A percentile compares a stretch with the other conserved stretches of the same genome.
Evolutionary conservation across 2,797 vertebrate genomes (phyloP).

Genomic region (Chiloscyllium punctatum): DNA sequence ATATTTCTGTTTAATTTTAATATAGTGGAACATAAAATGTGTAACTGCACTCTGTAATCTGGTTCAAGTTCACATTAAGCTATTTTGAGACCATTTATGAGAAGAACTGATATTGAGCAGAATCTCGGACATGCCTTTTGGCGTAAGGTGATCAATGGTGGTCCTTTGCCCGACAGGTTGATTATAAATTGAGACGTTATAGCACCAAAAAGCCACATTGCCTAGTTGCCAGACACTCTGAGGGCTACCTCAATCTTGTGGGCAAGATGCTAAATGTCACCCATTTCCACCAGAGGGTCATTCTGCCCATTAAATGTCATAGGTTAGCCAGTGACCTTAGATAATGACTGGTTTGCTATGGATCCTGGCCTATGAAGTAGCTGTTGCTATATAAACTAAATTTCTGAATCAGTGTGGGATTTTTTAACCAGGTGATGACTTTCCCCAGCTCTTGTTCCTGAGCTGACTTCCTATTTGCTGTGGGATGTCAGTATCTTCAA

Average conservation of each 20-base stretch:
- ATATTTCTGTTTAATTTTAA: neutral
- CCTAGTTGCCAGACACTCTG: neutral
- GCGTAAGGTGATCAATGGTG: neutral
- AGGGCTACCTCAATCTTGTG: neutral
- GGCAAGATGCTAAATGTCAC: neutral
- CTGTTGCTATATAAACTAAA: neutral
- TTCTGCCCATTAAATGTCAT: neutral
- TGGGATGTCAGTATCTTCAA: neutral
- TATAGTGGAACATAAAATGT: neutral
- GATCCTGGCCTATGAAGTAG: neutral
- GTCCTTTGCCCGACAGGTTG: neutral
- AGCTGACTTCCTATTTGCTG: neutral
- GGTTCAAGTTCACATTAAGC: neutral
- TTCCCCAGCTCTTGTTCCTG: neutral
- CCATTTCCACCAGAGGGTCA: neutral
- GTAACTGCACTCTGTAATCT: neutral
- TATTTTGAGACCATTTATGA: neutral
- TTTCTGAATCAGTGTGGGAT: neutral
- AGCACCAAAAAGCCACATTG: neutral
- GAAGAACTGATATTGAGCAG: neutral
- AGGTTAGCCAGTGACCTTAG: neutral
- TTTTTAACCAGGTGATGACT: neutral
- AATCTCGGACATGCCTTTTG: neutral
- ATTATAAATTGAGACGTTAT: neutral
- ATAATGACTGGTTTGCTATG: neutral